phyloP scores from a whole-genome alignment of 2,113 vertebrate genomes.

The Apistogramma diplotaenia region DNA sequence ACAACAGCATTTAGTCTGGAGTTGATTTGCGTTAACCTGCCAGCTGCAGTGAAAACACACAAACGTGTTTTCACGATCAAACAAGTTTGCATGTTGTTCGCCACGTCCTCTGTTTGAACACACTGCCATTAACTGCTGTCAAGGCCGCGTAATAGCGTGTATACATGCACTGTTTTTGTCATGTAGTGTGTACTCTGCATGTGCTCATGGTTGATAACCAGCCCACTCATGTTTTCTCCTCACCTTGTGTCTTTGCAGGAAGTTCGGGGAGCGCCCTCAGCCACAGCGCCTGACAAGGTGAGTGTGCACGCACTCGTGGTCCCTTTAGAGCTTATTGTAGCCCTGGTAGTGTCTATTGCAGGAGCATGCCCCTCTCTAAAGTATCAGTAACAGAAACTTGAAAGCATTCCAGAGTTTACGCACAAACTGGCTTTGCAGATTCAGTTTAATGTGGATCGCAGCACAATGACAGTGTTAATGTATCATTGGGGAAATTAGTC shows the following conservation, averaged over 20 bases:
- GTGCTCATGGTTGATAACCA: conserved; percentile 51
- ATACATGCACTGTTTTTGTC: not conserved
- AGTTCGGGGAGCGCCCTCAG: conserved; percentile 99
- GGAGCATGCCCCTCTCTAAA: not conserved
- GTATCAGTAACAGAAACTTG: not conserved
- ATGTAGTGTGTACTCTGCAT: conserved; percentile 38
- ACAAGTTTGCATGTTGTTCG: not conserved
- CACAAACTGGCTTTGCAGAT: not conserved
- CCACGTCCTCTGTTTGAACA: conserved; percentile 36
- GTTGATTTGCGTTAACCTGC: conserved; percentile 9
- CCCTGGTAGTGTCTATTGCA: not conserved
- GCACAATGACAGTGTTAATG: not conserved
- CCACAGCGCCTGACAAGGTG: conserved; percentile 98
- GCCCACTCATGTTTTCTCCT: conserved; percentile 58
- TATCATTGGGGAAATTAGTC: rapidly evolving
- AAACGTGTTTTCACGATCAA: not conserved
- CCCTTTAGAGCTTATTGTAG: not conserved
- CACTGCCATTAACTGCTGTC: not conserved
- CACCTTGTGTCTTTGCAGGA: conserved; percentile 80
- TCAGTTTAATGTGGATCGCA: not conserved
- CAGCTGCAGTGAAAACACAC: not conserved
- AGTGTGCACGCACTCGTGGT: conserved; percentile 27
- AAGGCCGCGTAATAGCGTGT: conserved; percentile 36
- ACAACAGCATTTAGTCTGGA: not conserved
- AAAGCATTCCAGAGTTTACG: not conserved